Evolutionary conservation across 2,888 invertebrate genomes (phyloP).

Genomic region (Byasa hedistus): DNA sequence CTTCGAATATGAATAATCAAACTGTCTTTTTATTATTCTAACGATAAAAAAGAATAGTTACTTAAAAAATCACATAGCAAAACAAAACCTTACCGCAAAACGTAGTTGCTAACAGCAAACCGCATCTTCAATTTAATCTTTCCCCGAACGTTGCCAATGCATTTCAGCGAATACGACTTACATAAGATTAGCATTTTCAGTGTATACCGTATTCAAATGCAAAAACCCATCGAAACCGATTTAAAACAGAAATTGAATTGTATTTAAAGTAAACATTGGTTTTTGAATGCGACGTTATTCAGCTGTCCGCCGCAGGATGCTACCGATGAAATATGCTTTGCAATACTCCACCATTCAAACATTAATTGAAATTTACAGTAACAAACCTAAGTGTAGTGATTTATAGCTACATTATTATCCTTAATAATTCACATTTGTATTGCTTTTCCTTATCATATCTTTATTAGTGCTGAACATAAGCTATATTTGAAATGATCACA

Average conservation of each 20-base stretch:
- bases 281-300: slow-evolving; percentile 3
- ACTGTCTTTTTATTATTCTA: background rate
- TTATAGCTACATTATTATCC: no score
- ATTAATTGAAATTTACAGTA: no score
- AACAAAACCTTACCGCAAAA: background rate
- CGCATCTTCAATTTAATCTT: slow-evolving; percentile 13
- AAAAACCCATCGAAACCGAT: slow-evolving; percentile 7
- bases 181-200: slow-evolving; percentile 24
- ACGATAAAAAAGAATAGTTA: background rate
- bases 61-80: background rate
- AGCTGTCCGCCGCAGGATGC: background rate
- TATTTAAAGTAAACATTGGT: slow-evolving; percentile 6
- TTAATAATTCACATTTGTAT: no score
- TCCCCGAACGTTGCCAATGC: slow-evolving; percentile 7
- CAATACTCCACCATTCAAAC: no score
- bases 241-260: slow-evolving; percentile 24
- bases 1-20: no score
- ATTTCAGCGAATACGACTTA: slow-evolving; percentile 12
- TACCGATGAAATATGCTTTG: no score
- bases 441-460: no score
- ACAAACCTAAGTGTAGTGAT: no score
- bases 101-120: background rate
- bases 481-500: no score
- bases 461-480: no score
- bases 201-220: slow-evolving; percentile 18